Percentiles rank a stretch among this genome's conserved stretches.
These are phyloP conservation scores for Anadara kagoshimensis DNA, from an alignment of 1,140 invertebrate genomes.

Conservation along the genomic window DNA sequence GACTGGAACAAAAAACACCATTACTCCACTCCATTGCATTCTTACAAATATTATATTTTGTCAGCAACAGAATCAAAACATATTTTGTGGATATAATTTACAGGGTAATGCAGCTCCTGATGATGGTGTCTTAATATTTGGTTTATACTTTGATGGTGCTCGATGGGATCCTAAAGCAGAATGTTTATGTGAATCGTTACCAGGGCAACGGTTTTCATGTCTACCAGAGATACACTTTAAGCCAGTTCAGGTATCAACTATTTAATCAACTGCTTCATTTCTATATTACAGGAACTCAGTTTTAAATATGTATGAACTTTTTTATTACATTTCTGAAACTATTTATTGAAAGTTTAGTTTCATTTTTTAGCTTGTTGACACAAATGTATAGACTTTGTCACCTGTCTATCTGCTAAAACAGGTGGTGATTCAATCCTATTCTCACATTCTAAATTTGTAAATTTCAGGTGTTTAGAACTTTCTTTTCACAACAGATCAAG, in stretches of 20 bases:
- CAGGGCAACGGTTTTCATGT: conserved; percentile 82
- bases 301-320: not conserved
- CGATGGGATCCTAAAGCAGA: conserved; percentile 82
- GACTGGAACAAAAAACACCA: too few relatives aligned
- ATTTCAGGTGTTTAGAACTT: too few relatives aligned
- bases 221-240: conserved; percentile 84
- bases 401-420: too few relatives aligned
- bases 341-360: not conserved
- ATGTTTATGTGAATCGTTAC: conserved; percentile 82
- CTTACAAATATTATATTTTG: too few relatives aligned
- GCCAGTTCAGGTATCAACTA: conserved; percentile 70
- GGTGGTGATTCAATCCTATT: too few relatives aligned
- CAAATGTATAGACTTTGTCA: too few relatives aligned
- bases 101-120: conserved; percentile 61
- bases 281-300: too few relatives aligned
- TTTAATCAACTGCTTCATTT: not conserved
- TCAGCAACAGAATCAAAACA: too few relatives aligned
- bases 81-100: not conserved
- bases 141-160: conserved; percentile 89
- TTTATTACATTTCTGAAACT: not conserved
- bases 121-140: conserved; percentile 85
- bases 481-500: too few relatives aligned
- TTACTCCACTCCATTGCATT: too few relatives aligned
- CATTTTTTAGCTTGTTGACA: too few relatives aligned
- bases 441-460: too few relatives aligned